These are phyloP conservation scores for Brachionichthys hirsutus DNA, from an alignment of 2,113 vertebrate genomes.

Conservation along the genomic window DNA sequence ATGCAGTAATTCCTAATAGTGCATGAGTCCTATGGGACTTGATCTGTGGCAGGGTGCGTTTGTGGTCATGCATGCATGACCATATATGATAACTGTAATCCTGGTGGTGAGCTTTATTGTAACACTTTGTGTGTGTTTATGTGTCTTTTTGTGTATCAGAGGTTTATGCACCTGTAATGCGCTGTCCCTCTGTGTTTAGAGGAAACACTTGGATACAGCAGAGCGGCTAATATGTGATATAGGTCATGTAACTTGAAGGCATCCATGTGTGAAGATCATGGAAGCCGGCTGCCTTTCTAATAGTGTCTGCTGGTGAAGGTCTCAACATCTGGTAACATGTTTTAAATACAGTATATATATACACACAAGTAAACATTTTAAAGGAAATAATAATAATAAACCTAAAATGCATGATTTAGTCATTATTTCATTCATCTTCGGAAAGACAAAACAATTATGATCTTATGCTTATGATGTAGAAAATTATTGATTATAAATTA, in stretches of 20 bases:
- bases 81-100: conserved; percentile 22
- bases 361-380: no score
- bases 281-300: conserved; percentile 52
- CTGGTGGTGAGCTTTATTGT: conserved; percentile 44
- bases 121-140: conserved; percentile 23
- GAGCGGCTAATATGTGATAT: conserved; percentile 78
- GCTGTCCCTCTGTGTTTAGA: conserved; percentile 68
- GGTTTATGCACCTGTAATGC: conserved; percentile 73
- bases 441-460: no score
- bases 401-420: no score
- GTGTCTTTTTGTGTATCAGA: conserved; percentile 24
- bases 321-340: conserved; percentile 14
- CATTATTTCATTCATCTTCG: no score
- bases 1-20: neutral
- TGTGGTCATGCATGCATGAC: conserved; percentile 45
- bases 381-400: no score
- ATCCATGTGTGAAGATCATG: conserved; percentile 80
- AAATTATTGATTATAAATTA: no score
- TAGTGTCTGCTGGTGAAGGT: conserved; percentile 47
- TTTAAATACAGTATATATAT: neutral
- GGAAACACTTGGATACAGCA: conserved; percentile 70
- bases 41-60: conserved; percentile 59
- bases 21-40: conserved; percentile 50
- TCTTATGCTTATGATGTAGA: no score
- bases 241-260: conserved; percentile 79